A percentile compares a stretch with the other conserved stretches of the same genome.
Evolutionary conservation across 2,888 invertebrate species (phyloP).

Genomic region (Odontocolon sp.): DNA sequence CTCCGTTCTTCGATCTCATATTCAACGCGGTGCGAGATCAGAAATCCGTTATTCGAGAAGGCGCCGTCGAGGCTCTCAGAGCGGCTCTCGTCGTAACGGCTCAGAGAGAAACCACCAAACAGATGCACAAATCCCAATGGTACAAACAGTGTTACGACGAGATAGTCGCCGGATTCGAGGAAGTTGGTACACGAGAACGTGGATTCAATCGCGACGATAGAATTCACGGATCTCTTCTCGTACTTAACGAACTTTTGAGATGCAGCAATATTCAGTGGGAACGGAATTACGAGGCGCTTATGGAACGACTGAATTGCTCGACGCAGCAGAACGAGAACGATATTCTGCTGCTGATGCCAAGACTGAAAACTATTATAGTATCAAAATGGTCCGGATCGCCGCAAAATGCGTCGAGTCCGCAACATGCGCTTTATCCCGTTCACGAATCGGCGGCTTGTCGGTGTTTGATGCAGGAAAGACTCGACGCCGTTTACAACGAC

Average conservation of each 20-base stretch:
- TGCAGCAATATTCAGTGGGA: constrained; percentile 96
- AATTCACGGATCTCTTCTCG: constrained; percentile 95
- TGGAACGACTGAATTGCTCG: constrained; percentile 83
- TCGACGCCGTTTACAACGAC: constrained; percentile 89
- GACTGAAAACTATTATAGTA: constrained; percentile 84
- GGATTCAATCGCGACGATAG: constrained; percentile 93
- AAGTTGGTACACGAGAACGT: constrained; percentile 85
- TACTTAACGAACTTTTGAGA: constrained; percentile 95
- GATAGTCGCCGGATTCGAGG: constrained; percentile 90
- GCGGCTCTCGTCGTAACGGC: constrained; percentile 97
- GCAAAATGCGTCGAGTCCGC: constrained; percentile 69
- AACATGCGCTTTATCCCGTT: constrained; percentile 80
- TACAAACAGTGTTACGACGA: constrained; percentile 97
- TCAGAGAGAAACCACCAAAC: constrained; percentile 97
- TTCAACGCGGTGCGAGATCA: constrained; percentile 95
- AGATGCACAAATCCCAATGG: constrained; percentile 94
- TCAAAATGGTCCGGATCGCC: constrained; percentile 79
- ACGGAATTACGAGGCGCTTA: constrained; percentile 88
- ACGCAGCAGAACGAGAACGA: constrained; percentile 80
- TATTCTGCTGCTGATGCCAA: constrained; percentile 84
- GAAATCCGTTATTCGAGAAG: constrained; percentile 94
- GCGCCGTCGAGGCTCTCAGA: constrained; percentile 96
- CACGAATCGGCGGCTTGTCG: constrained; percentile 95
- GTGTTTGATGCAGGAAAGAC: constrained; percentile 91
- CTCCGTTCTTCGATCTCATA: constrained; percentile 96